Evolutionary conservation across 2,888 invertebrate species (phyloP), one percentile per base, ranked within the genome.

Genomic region (Eupithecia subumbrata): DNA sequence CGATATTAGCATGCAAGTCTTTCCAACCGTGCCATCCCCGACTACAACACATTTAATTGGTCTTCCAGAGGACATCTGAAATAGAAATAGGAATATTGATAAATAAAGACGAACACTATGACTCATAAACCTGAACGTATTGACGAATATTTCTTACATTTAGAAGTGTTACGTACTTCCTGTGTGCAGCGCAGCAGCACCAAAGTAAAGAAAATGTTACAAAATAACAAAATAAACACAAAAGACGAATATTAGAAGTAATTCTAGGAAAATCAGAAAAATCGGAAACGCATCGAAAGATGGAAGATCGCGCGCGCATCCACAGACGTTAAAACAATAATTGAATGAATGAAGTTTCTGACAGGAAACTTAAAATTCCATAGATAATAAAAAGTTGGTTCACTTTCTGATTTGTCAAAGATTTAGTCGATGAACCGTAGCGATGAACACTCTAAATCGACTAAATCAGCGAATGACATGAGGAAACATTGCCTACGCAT

Each of bases 41-140:
- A 98, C 98, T 76, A 98, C 98, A 84, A 98, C 98, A 95, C 98
- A 98, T 92, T 98, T 98, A 89, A 98, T 98, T 84, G 98, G 98
- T 92, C 98, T 96, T 91, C 98, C 98, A 91, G 97, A 98, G 96
- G 98, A 98, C 97, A 98, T 98, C 95, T 95, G 85, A 72, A 84
- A 84, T 84, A 89, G 79, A 76, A 60, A 60, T 60, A 25, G 25
- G 60, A 60, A 14, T 60, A 60, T 60, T 60, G 60, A 25, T 60
- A 60, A 60, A 25, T 60, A 60, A 25, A 60, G 60, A 60, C 22
- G 12, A 60, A 60, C 22, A 60, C 0, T 25, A 25, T 60, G 60
- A 60, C 60, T 60, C 60, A 60, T 90, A 84, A 86, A 87, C 84
- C 83, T 83, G 81, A 87, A 87, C 87, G 84, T 88, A 86, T 25